Conservation (phyloP, 2,113 vertebrate genomes). For the Orthochromis malagaraziensis region DNA sequence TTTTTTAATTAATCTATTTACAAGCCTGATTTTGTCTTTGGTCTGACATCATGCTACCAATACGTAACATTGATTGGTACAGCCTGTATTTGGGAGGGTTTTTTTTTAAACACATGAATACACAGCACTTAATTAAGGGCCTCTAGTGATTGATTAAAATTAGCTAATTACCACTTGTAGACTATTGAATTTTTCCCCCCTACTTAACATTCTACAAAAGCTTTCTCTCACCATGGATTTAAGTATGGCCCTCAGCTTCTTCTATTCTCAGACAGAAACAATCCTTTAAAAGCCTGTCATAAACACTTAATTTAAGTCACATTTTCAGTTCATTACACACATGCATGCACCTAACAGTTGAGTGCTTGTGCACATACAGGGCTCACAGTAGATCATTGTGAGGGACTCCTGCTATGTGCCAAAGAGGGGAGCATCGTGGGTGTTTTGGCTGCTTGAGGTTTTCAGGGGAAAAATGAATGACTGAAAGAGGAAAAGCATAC, state of each 20-base stretch:
- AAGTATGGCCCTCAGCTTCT: neutral
- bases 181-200: neutral
- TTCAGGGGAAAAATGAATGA: neutral
- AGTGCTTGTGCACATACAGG: slow-evolving; percentile 9
- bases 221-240: neutral
- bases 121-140: slow-evolving; percentile 11
- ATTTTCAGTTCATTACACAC: neutral
- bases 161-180: slow-evolving; percentile 27
- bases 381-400: slow-evolving; percentile 47
- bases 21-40: neutral
- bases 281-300: neutral
- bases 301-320: neutral
- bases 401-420: neutral
- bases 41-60: neutral
- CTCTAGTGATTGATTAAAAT: slow-evolving; percentile 37
- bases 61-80: neutral
- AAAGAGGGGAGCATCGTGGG: neutral
- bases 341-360: slow-evolving; percentile 15
- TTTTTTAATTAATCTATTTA: neutral
- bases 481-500: neutral
- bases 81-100: neutral
- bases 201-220: neutral
- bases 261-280: neutral
- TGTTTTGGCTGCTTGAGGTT: slow-evolving; percentile 40
- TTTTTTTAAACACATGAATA: neutral